Conservation (phyloP, 2,113 vertebrate genomes). For the Rhynchomys soricoides region DNA sequence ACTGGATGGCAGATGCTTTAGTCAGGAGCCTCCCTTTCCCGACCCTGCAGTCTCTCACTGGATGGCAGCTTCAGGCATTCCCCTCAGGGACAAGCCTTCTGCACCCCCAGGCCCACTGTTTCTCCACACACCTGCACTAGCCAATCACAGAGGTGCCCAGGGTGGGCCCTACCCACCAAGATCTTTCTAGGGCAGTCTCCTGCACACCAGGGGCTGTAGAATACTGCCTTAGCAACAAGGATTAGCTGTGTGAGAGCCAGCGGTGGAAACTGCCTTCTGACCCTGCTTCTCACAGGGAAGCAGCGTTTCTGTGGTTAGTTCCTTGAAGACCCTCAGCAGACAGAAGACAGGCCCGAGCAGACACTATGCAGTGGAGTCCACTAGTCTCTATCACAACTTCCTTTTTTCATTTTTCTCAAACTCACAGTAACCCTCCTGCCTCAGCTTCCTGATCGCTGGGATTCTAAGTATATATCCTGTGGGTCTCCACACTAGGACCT, state of each 20-base stretch:
- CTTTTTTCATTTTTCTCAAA: neutral
- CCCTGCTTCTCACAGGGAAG: neutral
- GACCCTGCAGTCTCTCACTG: rapidly evolving
- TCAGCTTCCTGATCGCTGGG: neutral
- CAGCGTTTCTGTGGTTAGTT: neutral
- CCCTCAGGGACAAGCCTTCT: neutral
- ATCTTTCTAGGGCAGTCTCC: neutral
- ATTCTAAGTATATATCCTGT: neutral
- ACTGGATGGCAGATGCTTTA: neutral
- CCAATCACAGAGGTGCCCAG: neutral
- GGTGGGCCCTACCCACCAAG: neutral
- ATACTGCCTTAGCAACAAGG: neutral
- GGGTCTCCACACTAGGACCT: neutral
- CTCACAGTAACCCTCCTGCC: neutral
- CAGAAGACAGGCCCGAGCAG: neutral
- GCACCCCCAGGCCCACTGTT: neutral
- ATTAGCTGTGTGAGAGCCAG: neutral
- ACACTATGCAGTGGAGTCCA: rapidly evolving
- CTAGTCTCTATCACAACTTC: neutral
- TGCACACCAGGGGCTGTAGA: neutral
- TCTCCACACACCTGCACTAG: neutral
- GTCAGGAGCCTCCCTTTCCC: neutral
- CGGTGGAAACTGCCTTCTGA: neutral
- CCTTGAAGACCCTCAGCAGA: neutral
- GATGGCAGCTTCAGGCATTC: neutral